phyloP scores from a whole-genome alignment of 2,113 vertebrate genomes.

The Halichoerus grypus region DNA sequence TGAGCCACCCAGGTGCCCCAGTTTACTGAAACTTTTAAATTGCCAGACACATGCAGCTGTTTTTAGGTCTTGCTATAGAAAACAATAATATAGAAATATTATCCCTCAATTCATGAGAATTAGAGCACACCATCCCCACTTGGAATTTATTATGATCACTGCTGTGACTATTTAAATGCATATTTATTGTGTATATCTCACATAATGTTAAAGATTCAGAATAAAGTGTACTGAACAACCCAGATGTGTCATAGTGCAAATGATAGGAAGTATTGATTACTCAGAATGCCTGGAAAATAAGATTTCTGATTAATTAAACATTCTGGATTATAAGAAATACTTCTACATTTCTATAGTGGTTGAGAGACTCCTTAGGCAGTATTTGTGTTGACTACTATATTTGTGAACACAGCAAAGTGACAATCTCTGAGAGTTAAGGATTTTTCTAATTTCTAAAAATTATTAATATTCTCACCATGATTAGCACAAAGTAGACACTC shows the following conservation, averaged over 20 bases:
- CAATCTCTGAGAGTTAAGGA: not conserved
- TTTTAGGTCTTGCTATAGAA: conserved; percentile 29
- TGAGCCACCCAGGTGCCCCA: not conserved
- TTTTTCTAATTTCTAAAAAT: not conserved
- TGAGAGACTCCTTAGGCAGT: not conserved
- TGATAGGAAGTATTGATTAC: not conserved
- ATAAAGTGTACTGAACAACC: not conserved
- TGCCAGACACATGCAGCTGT: not conserved
- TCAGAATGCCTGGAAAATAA: not conserved
- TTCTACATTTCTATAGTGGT: not conserved
- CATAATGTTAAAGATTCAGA: not conserved
- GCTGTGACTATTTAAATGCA: not conserved
- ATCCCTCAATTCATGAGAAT: not conserved
- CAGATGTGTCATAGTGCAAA: not conserved
- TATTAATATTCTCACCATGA: not conserved
- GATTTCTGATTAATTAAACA: conserved; percentile 1
- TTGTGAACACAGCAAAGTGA: conserved; percentile 24
- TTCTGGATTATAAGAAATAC: not conserved
- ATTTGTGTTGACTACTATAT: not conserved
- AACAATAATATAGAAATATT: conserved; percentile 38
- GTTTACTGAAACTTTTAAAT: not conserved
- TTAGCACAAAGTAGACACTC: not conserved
- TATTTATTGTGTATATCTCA: not conserved
- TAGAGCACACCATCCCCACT: not conserved
- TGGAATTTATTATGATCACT: not conserved